These are phyloP conservation scores for Eubasilissa splendida DNA, from an alignment of 2,888 invertebrate species.

Conservation along the genomic window DNA sequence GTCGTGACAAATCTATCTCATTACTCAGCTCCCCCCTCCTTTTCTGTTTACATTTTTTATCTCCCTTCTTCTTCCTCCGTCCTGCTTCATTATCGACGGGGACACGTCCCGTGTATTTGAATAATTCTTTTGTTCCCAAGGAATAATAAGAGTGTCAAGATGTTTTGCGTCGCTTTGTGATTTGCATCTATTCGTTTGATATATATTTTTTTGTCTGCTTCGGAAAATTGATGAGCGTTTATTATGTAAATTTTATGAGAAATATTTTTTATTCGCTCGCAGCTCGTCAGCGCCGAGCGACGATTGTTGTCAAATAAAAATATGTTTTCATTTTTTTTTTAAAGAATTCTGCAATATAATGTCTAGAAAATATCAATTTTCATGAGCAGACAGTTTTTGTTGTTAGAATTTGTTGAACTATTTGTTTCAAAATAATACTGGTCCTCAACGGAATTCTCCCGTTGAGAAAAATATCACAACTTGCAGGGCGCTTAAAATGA, in stretches of 20 bases:
- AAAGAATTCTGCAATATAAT: too few species aligned
- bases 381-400: too few species aligned
- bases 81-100: slow-evolving; percentile 18
- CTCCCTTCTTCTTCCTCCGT: background rate
- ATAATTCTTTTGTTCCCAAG: slow-evolving; percentile 22
- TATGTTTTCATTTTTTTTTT: too few species aligned
- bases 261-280: background rate
- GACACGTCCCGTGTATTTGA: slow-evolving; percentile 22
- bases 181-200: slow-evolving; percentile 12
- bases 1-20: slow-evolving; percentile 48
- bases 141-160: slow-evolving; percentile 24
- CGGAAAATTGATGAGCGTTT: slow-evolving; percentile 1
- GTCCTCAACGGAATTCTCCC: too few species aligned
- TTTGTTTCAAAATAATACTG: too few species aligned
- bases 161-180: slow-evolving; percentile 8
- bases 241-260: slow-evolving; percentile 18
- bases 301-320: too few species aligned
- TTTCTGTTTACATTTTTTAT: slow-evolving; percentile 35
- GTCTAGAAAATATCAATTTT: too few species aligned
- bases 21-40: slow-evolving; percentile 41
- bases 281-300: background rate
- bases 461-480: too few species aligned
- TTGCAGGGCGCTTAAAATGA: too few species aligned
- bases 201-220: slow-evolving; percentile 1
- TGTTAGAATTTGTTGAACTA: too few species aligned